Evolutionary conservation across 2,888 invertebrate genomes (phyloP).

Genomic region (Phyto melanocephala): DNA sequence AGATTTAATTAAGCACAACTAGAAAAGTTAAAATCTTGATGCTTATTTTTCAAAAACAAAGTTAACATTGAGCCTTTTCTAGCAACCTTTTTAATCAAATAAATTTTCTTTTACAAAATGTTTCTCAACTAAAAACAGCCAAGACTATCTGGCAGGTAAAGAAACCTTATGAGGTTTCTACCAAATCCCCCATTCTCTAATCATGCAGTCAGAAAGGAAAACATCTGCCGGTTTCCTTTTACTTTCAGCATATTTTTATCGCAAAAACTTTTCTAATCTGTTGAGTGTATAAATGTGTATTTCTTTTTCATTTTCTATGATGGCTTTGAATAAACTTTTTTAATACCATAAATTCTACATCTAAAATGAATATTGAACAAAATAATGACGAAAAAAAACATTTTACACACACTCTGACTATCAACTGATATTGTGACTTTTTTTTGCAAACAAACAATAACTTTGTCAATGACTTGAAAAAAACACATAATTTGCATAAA

Average conservation of each 20-base stretch:
- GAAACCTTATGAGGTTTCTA: no score
- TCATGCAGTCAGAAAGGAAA: background rate
- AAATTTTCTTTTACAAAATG: constrained; percentile 5
- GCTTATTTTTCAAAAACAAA: background rate
- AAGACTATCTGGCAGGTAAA: background rate
- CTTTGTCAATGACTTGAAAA: background rate
- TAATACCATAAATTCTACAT: background rate
- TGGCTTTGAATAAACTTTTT: constrained; percentile 23
- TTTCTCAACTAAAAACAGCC: background rate
- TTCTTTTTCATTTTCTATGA: background rate
- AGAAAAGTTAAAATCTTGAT: no score
- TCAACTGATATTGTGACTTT: constrained; percentile 1
- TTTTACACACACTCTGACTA: background rate
- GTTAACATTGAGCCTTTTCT: background rate
- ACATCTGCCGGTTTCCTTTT: constrained; percentile 6
- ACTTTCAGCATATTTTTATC: background rate
- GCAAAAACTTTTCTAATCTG: constrained; percentile 1
- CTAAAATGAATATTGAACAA: background rate
- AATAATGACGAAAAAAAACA: background rate
- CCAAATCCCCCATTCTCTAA: no score
- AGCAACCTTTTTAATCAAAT: background rate
- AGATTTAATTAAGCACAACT: no score
- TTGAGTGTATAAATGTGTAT: background rate
- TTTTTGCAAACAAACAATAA: constrained; percentile 5
- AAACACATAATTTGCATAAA: background rate